Conservation (phyloP, 1,140 invertebrate species). For the Cydia fagiglandana region DNA sequence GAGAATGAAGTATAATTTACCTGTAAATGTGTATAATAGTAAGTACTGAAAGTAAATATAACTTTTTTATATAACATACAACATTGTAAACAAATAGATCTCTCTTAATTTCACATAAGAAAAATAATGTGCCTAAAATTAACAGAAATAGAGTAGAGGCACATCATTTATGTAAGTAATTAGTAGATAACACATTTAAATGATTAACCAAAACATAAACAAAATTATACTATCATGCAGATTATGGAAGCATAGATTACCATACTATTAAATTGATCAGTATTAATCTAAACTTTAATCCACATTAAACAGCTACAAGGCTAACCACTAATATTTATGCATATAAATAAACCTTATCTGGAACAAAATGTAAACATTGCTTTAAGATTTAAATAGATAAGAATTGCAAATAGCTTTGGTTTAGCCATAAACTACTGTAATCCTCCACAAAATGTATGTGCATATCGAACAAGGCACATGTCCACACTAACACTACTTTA, state of each 20-base stretch:
- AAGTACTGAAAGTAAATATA: not conserved
- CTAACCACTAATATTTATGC: conserved; percentile 13
- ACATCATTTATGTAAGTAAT: not conserved
- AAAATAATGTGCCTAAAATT: no score
- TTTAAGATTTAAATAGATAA: conserved; percentile 24
- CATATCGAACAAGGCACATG: conserved; percentile 4
- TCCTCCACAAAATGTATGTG: conserved; percentile 19
- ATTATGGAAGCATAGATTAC: not conserved
- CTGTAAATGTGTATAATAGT: not conserved
- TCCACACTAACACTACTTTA: conserved; percentile 18
- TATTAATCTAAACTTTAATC: not conserved
- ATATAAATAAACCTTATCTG: conserved; percentile 12
- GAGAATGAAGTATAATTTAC: not conserved
- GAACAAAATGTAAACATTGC: conserved; percentile 17
- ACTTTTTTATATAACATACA: conserved; percentile 5
- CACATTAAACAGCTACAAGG: conserved; percentile 8
- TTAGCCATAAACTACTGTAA: conserved; percentile 8
- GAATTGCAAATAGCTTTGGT: conserved; percentile 16
- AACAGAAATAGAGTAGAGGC: no score
- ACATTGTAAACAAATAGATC: not conserved
- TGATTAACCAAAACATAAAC: not conserved
- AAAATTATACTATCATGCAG: not conserved
- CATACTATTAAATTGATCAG: not conserved
- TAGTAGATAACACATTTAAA: not conserved
- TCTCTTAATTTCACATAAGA: no score